A percentile compares a stretch with the other conserved stretches of the same genome.
These are phyloP conservation scores for Hofmannophila pseudospretella DNA, from an alignment of 2,888 invertebrate species.

Conservation along the genomic window DNA sequence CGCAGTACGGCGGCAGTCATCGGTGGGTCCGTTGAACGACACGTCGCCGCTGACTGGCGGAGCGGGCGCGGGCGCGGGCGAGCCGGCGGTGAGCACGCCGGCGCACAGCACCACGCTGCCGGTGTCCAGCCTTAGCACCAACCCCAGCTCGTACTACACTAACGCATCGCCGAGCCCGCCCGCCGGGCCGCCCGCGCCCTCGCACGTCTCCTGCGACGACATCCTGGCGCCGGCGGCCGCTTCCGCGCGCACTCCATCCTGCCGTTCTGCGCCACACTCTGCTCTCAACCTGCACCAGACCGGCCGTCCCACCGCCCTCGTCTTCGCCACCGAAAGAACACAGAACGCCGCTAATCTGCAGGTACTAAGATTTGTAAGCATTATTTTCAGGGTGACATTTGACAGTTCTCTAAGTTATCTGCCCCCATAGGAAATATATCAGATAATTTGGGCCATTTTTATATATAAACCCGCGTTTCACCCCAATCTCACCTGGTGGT, in stretches of 20 bases:
- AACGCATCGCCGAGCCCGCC: slow-evolving; percentile 80
- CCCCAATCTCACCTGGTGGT: no score
- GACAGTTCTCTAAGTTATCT: no score
- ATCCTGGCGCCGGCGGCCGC: slow-evolving; percentile 56
- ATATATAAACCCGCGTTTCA: no score
- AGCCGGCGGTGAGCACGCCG: slow-evolving; percentile 64
- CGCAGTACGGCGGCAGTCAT: slow-evolving; percentile 80
- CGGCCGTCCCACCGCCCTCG: slow-evolving; percentile 58
- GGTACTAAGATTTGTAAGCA: slow-evolving; percentile 33
- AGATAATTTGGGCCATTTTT: no score
- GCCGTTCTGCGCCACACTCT: slow-evolving; percentile 69
- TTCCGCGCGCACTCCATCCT: slow-evolving; percentile 54
- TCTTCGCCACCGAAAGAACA: slow-evolving; percentile 46
- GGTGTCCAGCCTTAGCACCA: slow-evolving; percentile 74
- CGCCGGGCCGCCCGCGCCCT: slow-evolving; percentile 41
- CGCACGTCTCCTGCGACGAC: slow-evolving; percentile 69
- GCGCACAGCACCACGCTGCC: slow-evolving; percentile 72
- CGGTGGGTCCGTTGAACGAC: slow-evolving; percentile 79
- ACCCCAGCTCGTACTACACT: slow-evolving; percentile 78
- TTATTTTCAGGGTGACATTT: no score
- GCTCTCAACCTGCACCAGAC: slow-evolving; percentile 66
- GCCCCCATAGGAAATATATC: no score
- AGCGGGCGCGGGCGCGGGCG: slow-evolving; percentile 39
- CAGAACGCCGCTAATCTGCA: slow-evolving; percentile 38
- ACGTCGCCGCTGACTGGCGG: slow-evolving; percentile 65